phyloP scores from a whole-genome alignment of 2,113 vertebrate species.

The Toxotes chatareus region DNA sequence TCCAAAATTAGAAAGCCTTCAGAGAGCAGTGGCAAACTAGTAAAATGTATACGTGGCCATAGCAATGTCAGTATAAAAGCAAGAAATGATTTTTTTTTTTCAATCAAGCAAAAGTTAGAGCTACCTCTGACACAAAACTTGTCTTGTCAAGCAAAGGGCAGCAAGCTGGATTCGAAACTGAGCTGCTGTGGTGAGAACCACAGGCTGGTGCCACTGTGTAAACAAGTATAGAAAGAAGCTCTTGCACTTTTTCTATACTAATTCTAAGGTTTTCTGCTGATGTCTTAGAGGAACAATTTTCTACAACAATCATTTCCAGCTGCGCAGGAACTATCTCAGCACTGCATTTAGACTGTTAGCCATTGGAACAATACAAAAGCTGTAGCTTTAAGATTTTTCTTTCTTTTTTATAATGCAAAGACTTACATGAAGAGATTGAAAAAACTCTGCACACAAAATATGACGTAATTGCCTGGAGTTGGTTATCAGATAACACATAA shows the following conservation, averaged over 20 bases:
- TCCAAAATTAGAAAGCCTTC: not conserved
- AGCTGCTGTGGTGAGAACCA: too few species aligned
- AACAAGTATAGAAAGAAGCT: slow-evolving; percentile 26
- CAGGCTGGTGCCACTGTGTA: too few species aligned
- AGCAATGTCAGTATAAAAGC: not conserved
- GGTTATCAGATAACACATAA: too few species aligned
- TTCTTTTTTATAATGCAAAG: not conserved
- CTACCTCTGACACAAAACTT: not conserved
- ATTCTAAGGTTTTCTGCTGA: slow-evolving; percentile 32
- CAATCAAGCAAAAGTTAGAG: not conserved
- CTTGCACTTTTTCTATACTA: slow-evolving; percentile 16
- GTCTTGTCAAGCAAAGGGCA: not conserved
- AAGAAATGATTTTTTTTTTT: not conserved
- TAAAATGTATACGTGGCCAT: not conserved
- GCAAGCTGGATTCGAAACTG: too few species aligned
- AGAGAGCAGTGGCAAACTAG: not conserved
- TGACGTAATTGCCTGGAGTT: not conserved
- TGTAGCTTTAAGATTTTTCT: not conserved
- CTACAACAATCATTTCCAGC: slow-evolving; percentile 58
- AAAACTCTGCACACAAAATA: not conserved
- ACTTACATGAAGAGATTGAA: not conserved
- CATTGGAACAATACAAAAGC: not conserved
- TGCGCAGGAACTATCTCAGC: slow-evolving; percentile 42
- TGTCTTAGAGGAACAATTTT: slow-evolving; percentile 58
- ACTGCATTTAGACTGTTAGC: not conserved